Evolutionary conservation across 92 coral and sea anemone species (phyloP).

Genomic region (Umimayanthus chanpuru): DNA sequence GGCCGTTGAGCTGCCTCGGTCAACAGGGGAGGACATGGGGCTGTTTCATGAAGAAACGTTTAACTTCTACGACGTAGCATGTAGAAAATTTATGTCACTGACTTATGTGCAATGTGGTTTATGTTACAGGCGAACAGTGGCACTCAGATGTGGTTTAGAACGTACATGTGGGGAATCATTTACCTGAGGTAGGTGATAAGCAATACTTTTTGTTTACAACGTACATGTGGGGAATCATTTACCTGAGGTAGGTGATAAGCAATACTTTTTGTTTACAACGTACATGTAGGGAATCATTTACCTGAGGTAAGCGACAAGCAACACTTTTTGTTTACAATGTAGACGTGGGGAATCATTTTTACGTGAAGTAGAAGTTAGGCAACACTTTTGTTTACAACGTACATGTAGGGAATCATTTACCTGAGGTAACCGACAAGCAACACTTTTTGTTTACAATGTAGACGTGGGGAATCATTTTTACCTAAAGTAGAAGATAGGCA

Average conservation of each 20-base stretch:
- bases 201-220: constrained; percentile 35
- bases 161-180: constrained; percentile 99
- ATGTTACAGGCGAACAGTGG: constrained; percentile 93
- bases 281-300: no score
- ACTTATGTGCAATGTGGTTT: not conserved
- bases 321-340: constrained; percentile 78
- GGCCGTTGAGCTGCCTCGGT: no score
- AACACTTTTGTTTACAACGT: constrained; percentile 72
- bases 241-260: constrained; percentile 71
- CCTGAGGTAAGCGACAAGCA: no score
- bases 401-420: constrained; percentile 99
- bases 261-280: not conserved
- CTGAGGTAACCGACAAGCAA: constrained; percentile 60
- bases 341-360: constrained; percentile 72
- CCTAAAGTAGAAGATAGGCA: not conserved
- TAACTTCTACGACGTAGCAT: no score
- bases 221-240: constrained; percentile 99
- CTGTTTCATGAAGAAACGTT: no score
- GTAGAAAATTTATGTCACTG: no score
- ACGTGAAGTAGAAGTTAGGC: not conserved
- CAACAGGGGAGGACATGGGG: no score
- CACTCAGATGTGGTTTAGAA: constrained; percentile 99
- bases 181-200: constrained; percentile 76
- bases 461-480: no score
- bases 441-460: not conserved